A percentile compares a stretch with the other conserved stretches of the same genome.
phyloP scores from a whole-genome alignment of 2,888 invertebrate species.

The Hofmannophila pseudospretella region DNA sequence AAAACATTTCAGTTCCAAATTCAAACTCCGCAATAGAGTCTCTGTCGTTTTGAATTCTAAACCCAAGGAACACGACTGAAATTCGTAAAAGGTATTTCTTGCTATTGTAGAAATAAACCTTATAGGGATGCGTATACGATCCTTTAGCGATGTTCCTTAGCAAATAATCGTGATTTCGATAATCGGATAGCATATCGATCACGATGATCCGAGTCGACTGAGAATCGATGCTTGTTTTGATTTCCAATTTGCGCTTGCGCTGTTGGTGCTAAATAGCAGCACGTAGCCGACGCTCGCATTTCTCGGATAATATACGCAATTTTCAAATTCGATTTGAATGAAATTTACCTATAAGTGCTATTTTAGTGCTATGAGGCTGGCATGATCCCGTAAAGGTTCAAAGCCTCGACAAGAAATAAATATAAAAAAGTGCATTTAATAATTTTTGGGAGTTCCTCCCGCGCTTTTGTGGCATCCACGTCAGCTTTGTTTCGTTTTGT shows the following conservation, averaged over 20 bases:
- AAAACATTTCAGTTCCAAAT: constrained; percentile 18
- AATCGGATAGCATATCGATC: constrained; percentile 72
- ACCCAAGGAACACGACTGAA: constrained; percentile 29
- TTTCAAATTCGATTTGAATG: constrained; percentile 58
- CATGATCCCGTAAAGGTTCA: too few species aligned
- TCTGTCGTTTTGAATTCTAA: constrained; percentile 20
- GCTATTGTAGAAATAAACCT: constrained; percentile 19
- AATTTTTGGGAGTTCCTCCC: too few species aligned
- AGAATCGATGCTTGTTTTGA: constrained; percentile 73
- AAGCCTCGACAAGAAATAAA: too few species aligned
- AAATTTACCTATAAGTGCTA: too few species aligned
- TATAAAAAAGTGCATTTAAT: too few species aligned
- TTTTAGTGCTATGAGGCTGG: too few species aligned
- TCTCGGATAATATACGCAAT: constrained; percentile 57
- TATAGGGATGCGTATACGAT: constrained; percentile 25
- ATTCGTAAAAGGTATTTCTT: constrained; percentile 27
- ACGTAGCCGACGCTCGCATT: constrained; percentile 57
- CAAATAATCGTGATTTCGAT: constrained; percentile 71
- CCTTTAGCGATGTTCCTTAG: constrained; percentile 22
- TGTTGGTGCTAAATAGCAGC: constrained; percentile 73
- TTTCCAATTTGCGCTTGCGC: constrained; percentile 76
- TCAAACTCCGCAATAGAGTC: constrained; percentile 16
- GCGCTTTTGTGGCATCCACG: too few species aligned
- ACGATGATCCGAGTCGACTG: constrained; percentile 73
- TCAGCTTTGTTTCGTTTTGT: too few species aligned